phyloP scores from a whole-genome alignment of 1,140 invertebrate species.

The Nasonia longicornis region DNA sequence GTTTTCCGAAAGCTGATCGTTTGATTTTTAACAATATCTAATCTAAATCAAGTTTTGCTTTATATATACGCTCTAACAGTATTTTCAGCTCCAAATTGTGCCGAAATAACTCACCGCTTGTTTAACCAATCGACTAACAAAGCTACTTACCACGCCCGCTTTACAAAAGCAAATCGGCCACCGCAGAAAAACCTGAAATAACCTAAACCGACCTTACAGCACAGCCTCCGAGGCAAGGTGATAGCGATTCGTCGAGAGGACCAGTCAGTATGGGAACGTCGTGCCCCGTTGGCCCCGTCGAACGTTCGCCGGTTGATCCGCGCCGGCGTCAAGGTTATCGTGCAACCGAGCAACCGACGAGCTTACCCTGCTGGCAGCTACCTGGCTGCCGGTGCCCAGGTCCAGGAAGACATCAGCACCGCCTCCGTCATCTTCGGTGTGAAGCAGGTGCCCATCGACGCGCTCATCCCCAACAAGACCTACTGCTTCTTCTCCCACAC shows the following conservation, averaged over 20 bases:
- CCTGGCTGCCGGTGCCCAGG: constrained; percentile 79
- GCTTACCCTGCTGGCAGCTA: constrained; percentile 95
- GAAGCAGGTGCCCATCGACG: constrained; percentile 96
- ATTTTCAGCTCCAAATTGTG: no score
- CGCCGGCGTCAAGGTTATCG: constrained; percentile 92
- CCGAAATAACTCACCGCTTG: no score
- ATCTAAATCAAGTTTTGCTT: neutral
- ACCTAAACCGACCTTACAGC: neutral
- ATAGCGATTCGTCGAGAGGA: constrained; percentile 92
- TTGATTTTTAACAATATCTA: no score
- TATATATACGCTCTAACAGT: no score
- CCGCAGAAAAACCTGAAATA: no score
- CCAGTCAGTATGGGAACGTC: constrained; percentile 97
- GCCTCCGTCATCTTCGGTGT: constrained; percentile 97
- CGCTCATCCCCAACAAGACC: constrained; percentile 93
- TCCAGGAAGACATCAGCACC: constrained; percentile 97
- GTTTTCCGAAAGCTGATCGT: no score
- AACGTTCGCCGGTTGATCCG: constrained; percentile 91
- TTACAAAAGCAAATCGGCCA: no score
- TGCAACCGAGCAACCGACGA: constrained; percentile 97
- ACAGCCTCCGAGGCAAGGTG: constrained; percentile 70
- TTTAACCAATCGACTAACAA: no score
- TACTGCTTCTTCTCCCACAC: constrained; percentile 99
- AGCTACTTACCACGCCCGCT: no score
- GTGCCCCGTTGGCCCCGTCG: constrained; percentile 92